Evolutionary conservation across 2,797 vertebrate genomes (phyloP).

Genomic region (Sciurus vulgaris): DNA sequence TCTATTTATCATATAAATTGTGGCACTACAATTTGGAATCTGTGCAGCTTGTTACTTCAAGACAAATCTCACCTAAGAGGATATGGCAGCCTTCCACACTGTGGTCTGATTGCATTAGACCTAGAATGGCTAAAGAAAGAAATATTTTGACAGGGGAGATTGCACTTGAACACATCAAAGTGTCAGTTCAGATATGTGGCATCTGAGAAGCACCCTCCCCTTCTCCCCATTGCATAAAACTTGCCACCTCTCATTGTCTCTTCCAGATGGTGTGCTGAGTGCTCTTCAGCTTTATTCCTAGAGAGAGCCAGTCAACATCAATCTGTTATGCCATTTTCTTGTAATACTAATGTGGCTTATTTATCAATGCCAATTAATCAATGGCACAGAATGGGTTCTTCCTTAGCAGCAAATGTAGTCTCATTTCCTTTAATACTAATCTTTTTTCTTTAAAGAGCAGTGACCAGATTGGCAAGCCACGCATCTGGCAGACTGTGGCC

Average conservation of each 20-base stretch:
- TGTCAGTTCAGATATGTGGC: constrained; percentile 87
- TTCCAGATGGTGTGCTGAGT: constrained; percentile 85
- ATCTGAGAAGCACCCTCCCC: constrained; percentile 83
- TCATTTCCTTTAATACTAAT: constrained; percentile 47
- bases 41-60: constrained; percentile 74
- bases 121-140: constrained; percentile 86
- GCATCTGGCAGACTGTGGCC: constrained; percentile 80
- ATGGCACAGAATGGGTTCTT: constrained; percentile 77
- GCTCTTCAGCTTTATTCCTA: constrained; percentile 77
- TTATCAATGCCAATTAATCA: constrained; percentile 86
- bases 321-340: constrained; percentile 82
- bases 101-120: constrained; percentile 89
- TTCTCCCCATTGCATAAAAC: constrained; percentile 73
- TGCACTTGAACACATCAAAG: constrained; percentile 87
- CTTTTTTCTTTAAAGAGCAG: neutral
- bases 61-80: constrained; percentile 87
- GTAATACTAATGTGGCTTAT: constrained; percentile 79
- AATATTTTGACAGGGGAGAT: constrained; percentile 91
- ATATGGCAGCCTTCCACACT: constrained; percentile 88
- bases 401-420: constrained; percentile 68
- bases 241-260: constrained; percentile 77
- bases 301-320: constrained; percentile 80
- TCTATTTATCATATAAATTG: constrained; percentile 61
- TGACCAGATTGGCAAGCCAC: constrained; percentile 79
- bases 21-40: constrained; percentile 70